phyloP scores from a whole-genome alignment of 2,888 invertebrate genomes.

The Allacma fusca region DNA sequence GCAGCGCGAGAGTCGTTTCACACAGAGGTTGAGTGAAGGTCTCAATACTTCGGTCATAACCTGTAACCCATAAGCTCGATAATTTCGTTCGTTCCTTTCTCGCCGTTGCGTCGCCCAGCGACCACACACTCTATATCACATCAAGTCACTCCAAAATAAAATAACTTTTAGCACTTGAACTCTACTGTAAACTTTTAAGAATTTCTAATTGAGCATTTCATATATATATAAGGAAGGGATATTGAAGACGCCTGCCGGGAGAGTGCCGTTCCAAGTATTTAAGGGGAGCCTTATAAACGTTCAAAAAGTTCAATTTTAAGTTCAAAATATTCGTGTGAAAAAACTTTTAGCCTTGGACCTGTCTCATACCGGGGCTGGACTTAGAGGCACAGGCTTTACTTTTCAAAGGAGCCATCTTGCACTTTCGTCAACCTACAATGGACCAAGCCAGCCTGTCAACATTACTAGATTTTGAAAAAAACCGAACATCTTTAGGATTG shows the following conservation, averaged over 20 bases:
- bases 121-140: neutral
- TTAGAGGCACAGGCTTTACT: neutral
- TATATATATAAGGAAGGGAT: neutral
- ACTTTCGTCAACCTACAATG: constrained; percentile 24
- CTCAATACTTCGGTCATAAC: constrained; percentile 32
- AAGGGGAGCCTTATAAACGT: too few relatives aligned
- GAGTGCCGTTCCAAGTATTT: too few relatives aligned
- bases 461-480: constrained; percentile 55
- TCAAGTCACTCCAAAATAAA: constrained; percentile 13
- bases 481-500: constrained; percentile 67
- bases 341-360: neutral
- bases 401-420: constrained; percentile 37
- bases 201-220: too few relatives aligned
- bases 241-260: neutral
- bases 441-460: constrained; percentile 46
- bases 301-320: too few relatives aligned
- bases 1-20: constrained; percentile 8
- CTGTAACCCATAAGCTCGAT: constrained; percentile 32
- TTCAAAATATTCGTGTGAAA: too few relatives aligned
- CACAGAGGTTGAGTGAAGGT: constrained; percentile 23
- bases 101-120: constrained; percentile 18
- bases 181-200: too few relatives aligned
- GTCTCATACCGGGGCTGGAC: constrained; percentile 13
- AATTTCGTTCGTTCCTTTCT: constrained; percentile 16
- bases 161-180: neutral